A percentile compares a stretch with the other conserved stretches of the same genome.
Conservation (phyloP, 2,888 invertebrate species). For the Homarus gammarus region DNA sequence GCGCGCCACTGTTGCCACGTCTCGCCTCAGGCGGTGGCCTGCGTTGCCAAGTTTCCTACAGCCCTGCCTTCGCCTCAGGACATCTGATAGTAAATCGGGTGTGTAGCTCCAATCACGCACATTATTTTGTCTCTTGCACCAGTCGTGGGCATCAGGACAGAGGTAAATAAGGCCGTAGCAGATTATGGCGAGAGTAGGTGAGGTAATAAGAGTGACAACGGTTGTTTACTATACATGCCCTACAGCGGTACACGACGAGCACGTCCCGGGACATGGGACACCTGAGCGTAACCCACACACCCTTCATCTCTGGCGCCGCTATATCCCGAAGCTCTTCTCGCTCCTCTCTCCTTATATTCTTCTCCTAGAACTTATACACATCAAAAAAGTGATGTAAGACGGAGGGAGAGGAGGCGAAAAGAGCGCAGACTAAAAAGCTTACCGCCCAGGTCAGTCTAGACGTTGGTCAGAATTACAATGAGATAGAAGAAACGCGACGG, state of each 20-base stretch:
- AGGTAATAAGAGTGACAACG: conserved; percentile 31
- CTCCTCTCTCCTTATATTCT: neutral
- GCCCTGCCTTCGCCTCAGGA: conserved; percentile 69
- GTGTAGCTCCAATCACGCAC: neutral
- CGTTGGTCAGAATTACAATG: conserved; percentile 75
- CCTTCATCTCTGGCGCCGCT: neutral
- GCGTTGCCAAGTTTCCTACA: conserved; percentile 64
- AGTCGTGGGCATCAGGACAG: neutral
- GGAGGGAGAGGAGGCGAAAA: conserved; percentile 51
- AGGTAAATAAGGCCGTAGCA: conserved; percentile 8
- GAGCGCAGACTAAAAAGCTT: conserved; percentile 72
- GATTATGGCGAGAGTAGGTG: neutral
- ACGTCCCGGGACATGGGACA: conserved; percentile 53
- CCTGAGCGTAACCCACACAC: conserved; percentile 26
- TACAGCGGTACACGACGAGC: conserved; percentile 51
- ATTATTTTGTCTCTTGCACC: neutral
- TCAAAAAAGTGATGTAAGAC: conserved; percentile 29
- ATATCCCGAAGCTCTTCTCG: neutral
- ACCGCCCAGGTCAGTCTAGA: conserved; percentile 73
- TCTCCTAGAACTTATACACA: conserved; percentile 24
- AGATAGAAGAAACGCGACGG: conserved; percentile 72
- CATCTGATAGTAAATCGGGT: conserved; percentile 59
- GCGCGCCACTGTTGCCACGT: conserved; percentile 75
- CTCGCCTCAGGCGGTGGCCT: conserved; percentile 65
- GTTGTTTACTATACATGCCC: conserved; percentile 65